Evolutionary conservation across 2,113 vertebrate genomes (phyloP).

Genomic region (Fregata magnificens): DNA sequence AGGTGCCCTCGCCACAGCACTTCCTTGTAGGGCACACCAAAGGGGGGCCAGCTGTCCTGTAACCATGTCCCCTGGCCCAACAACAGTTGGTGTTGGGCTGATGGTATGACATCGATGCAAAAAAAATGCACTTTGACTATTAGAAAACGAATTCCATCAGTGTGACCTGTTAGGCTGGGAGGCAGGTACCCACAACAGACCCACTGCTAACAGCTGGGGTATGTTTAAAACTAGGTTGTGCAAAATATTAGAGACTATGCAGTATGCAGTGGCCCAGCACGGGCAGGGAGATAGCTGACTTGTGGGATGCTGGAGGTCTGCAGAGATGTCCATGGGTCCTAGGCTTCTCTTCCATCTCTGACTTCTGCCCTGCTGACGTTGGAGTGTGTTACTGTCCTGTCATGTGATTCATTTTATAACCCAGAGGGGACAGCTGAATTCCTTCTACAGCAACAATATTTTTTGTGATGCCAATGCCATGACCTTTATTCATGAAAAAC

Average conservation of each 20-base stretch:
- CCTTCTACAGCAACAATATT: constrained; percentile 40
- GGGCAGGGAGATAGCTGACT: background rate
- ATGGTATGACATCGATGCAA: background rate
- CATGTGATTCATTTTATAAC: background rate
- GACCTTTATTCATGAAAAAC: constrained; percentile 66
- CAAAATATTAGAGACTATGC: background rate
- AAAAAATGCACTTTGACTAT: background rate
- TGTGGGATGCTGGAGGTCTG: background rate
- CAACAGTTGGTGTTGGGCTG: background rate
- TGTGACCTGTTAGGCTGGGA: background rate
- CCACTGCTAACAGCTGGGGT: background rate
- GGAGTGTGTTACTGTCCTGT: background rate
- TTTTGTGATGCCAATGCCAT: constrained; percentile 50
- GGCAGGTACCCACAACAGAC: background rate
- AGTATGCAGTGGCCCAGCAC: background rate
- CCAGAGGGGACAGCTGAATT: constrained; percentile 43
- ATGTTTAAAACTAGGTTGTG: background rate
- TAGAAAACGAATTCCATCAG: background rate
- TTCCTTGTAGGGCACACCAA: background rate
- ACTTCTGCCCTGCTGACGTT: background rate
- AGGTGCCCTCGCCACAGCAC: background rate
- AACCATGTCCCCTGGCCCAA: background rate
- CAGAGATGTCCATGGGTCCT: background rate
- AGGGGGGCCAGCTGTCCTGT: background rate
- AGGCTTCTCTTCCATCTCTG: background rate